Conservation (phyloP, 1,140 invertebrate species). For the Rhagoletis zephyria region DNA sequence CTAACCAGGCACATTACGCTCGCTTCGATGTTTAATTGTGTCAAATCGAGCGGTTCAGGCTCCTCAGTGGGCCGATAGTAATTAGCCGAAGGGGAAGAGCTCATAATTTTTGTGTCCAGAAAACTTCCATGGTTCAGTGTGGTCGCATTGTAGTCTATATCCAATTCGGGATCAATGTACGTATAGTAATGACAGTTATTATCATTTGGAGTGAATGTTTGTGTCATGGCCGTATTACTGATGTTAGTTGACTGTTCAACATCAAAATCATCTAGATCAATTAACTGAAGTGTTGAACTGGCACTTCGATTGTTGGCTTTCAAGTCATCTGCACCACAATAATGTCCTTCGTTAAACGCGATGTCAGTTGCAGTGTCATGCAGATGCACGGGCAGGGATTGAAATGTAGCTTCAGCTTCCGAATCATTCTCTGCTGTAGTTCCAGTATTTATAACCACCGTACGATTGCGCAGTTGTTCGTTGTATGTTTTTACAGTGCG, state of each 20-base stretch:
- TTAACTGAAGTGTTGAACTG: slow-evolving; percentile 58
- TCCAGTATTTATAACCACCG: background rate
- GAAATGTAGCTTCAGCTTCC: slow-evolving; percentile 64
- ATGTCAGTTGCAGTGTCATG: slow-evolving; percentile 35
- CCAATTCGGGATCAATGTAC: slow-evolving; percentile 43
- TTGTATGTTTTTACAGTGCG: slow-evolving; percentile 70
- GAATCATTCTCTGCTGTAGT: background rate
- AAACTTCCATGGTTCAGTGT: slow-evolving; percentile 73
- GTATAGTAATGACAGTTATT: background rate
- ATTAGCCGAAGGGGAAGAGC: slow-evolving; percentile 84
- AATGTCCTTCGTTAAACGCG: slow-evolving; percentile 46
- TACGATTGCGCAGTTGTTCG: slow-evolving; percentile 62
- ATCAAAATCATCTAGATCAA: slow-evolving; percentile 62
- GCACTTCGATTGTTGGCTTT: slow-evolving; percentile 53
- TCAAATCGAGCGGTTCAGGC: slow-evolving; percentile 90
- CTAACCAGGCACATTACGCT: slow-evolving; percentile 89
- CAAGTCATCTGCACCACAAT: background rate
- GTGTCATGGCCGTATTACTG: background rate
- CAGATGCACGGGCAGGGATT: slow-evolving; percentile 64
- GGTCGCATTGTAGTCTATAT: slow-evolving; percentile 51
- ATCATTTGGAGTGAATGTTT: background rate
- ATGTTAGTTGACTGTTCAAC: background rate
- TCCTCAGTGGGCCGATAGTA: slow-evolving; percentile 88
- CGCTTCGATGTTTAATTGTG: slow-evolving; percentile 90
- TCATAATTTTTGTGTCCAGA: slow-evolving; percentile 83